These are phyloP conservation scores for Schizopygopsis pylzovi DNA, from an alignment of 2,797 vertebrate species.

Conservation along the genomic window DNA sequence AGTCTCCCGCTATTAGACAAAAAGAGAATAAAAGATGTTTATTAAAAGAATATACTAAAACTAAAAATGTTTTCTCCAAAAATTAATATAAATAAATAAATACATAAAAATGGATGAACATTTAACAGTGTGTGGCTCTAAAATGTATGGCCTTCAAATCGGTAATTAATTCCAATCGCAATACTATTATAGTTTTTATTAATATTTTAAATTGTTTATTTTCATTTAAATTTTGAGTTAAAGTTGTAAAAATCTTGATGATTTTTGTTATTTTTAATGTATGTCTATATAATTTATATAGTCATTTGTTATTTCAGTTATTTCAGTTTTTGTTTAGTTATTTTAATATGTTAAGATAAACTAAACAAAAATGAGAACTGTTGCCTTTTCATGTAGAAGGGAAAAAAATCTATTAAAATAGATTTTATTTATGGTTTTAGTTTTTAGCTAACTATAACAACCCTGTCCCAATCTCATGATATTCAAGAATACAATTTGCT, in stretches of 20 bases:
- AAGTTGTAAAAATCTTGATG: not conserved
- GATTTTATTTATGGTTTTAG: not conserved
- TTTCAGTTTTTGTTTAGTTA: not conserved
- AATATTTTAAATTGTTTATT: not conserved
- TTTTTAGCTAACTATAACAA: not conserved
- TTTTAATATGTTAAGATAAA: not conserved
- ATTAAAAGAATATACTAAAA: not conserved
- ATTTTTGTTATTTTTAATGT: not conserved
- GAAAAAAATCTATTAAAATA: not conserved
- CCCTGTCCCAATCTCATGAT: not conserved
- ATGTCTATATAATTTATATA: not conserved
- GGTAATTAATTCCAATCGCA: not conserved
- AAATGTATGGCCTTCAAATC: no score
- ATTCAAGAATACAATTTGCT: not conserved
- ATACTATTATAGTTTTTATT: not conserved
- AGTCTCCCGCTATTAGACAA: not conserved
- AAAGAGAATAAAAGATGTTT: not conserved
- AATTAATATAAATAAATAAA: not conserved
- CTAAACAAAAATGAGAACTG: not conserved
- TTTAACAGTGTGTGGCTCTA: no score
- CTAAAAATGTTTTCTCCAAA: not conserved
- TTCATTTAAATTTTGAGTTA: not conserved
- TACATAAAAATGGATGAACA: not conserved
- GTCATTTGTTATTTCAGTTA: not conserved
- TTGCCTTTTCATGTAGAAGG: not conserved